Evolutionary conservation across 2,797 vertebrate genomes (phyloP).

Genomic region (Sebastes melanostomus): DNA sequence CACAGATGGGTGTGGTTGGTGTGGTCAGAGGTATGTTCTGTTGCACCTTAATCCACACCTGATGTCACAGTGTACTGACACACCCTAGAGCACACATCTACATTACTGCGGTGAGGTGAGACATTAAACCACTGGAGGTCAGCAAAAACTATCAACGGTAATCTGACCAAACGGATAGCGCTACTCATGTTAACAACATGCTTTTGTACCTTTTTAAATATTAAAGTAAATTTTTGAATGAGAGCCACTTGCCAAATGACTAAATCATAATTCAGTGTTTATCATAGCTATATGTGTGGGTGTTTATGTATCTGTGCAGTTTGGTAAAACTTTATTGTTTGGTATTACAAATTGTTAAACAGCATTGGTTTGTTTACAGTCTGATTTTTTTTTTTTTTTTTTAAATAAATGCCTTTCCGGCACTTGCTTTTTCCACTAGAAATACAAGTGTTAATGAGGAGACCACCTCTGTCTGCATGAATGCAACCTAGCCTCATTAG

Average conservation of each 20-base stretch:
- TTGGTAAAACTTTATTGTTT: not conserved
- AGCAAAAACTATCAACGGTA: not conserved
- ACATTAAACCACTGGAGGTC: not conserved
- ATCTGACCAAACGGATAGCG: not conserved
- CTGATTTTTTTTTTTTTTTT: not conserved
- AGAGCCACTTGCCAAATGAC: not conserved
- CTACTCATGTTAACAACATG: not conserved
- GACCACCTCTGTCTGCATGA: conserved; percentile 20
- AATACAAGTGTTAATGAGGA: conserved; percentile 24
- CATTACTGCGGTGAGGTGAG: no score
- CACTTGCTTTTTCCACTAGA: conserved; percentile 5
- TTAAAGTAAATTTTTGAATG: not conserved
- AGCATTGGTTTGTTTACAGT: not conserved
- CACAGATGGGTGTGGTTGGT: not conserved
- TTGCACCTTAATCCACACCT: not conserved
- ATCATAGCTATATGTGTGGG: not conserved
- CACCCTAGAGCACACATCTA: not conserved
- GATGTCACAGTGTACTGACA: not conserved
- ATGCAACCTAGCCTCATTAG: conserved; percentile 35
- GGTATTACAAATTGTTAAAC: not conserved
- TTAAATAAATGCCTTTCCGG: not conserved
- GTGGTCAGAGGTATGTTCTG: not conserved
- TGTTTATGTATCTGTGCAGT: not conserved
- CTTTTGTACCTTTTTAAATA: not conserved
- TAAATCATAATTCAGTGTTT: not conserved